These are phyloP conservation scores for Microctonus brassicae DNA, from an alignment of 2,888 invertebrate genomes.

Conservation along the genomic window DNA sequence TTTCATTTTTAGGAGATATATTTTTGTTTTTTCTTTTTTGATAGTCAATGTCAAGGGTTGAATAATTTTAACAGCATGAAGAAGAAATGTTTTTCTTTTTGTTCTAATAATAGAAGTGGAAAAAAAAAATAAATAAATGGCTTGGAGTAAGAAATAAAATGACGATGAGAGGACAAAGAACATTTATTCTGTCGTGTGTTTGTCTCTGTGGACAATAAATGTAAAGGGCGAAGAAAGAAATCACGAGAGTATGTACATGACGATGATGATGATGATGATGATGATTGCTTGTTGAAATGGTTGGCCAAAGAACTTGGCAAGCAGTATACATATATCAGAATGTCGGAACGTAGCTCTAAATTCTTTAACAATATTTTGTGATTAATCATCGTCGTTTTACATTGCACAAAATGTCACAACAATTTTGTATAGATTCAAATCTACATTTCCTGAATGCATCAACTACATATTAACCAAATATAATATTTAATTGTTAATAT, in stretches of 20 bases:
- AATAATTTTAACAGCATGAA: not conserved
- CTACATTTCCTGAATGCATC: not conserved
- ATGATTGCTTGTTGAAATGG: constrained; percentile 20
- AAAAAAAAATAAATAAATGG: not conserved
- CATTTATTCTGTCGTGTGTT: not conserved
- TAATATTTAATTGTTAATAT: not conserved
- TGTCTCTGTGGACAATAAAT: not conserved
- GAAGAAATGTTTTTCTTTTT: not conserved
- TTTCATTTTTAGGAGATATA: not conserved
- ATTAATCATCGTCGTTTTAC: constrained; percentile 17
- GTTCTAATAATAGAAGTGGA: not conserved
- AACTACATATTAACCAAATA: not conserved
- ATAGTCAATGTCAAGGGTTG: not conserved
- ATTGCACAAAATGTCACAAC: not conserved
- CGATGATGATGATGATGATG: not conserved
- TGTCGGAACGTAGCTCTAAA: not conserved
- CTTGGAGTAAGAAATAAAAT: not conserved
- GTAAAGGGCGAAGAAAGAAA: not conserved
- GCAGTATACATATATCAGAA: not conserved
- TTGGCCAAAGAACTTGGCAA: constrained; percentile 28
- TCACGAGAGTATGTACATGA: not conserved
- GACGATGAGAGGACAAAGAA: not conserved
- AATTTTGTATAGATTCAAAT: not conserved
- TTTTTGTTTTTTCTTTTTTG: too few species aligned
- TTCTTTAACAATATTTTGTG: constrained; percentile 21